phyloP scores from a whole-genome alignment of 2,888 invertebrate genomes.

The Polyommatus iphigenia region DNA sequence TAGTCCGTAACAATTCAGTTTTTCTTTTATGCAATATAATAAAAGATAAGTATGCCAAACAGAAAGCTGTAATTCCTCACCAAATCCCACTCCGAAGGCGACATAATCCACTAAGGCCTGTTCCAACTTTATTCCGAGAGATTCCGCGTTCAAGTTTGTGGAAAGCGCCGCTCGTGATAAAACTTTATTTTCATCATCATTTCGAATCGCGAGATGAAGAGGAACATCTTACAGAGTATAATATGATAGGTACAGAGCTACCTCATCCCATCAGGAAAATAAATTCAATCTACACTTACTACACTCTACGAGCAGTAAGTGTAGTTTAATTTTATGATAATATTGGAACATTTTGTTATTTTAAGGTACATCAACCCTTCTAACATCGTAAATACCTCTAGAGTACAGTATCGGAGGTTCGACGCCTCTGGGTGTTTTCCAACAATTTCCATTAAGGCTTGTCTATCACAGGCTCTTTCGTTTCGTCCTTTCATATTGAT shows the following conservation, averaged over 20 bases:
- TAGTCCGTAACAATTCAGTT: background rate
- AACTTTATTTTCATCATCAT: constrained; percentile 12
- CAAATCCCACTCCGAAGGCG: constrained; percentile 9
- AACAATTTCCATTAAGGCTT: constrained; percentile 17
- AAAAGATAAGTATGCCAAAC: constrained; percentile 17
- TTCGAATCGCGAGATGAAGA: background rate
- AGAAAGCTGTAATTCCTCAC: constrained; percentile 21
- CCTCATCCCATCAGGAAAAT: background rate
- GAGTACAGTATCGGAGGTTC: background rate
- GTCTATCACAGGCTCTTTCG: constrained; percentile 8
- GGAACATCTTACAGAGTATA: background rate
- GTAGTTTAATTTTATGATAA: background rate
- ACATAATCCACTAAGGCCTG: constrained; percentile 22
- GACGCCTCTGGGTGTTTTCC: background rate
- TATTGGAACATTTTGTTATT: background rate
- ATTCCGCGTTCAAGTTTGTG: constrained; percentile 13
- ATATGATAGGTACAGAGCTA: background rate
- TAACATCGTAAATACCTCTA: background rate
- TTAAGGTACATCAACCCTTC: background rate
- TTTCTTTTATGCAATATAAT: background rate
- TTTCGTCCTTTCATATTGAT: background rate
- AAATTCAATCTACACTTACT: background rate
- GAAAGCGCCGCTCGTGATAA: background rate
- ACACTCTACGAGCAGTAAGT: background rate
- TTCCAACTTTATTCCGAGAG: constrained; percentile 15